Evolutionary conservation across 2,888 invertebrate species (phyloP).

Genomic region (Drosophila meridiana): DNA sequence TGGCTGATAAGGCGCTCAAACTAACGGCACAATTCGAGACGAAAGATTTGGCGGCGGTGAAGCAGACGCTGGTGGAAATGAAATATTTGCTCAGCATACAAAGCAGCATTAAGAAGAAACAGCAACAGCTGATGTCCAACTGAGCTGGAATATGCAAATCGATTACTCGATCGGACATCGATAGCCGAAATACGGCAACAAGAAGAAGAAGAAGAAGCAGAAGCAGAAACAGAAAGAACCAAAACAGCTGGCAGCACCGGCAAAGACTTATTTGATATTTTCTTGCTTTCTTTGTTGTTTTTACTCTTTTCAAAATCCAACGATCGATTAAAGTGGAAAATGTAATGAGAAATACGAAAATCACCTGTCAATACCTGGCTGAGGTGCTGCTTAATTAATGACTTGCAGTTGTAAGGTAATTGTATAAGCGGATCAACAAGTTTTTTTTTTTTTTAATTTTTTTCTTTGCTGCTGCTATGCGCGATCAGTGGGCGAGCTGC

Average conservation of each 20-base stretch:
- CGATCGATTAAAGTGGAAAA: slow-evolving; percentile 9
- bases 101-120: slow-evolving; percentile 89
- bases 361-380: slow-evolving; percentile 25
- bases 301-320: not conserved
- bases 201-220: not conserved
- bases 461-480: not conserved
- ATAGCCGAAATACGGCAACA: slow-evolving; percentile 4
- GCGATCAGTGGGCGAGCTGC: not conserved
- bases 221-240: not conserved
- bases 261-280: not conserved
- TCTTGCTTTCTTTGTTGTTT: not conserved
- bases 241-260: slow-evolving; percentile 11
- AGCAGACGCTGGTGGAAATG: slow-evolving; percentile 89
- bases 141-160: slow-evolving; percentile 24
- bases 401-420: slow-evolving; percentile 28
- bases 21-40: slow-evolving; percentile 86
- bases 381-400: slow-evolving; percentile 25
- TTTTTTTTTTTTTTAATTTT: slow-evolving; percentile 20
- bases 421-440: slow-evolving; percentile 19
- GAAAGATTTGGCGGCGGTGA: slow-evolving; percentile 87
- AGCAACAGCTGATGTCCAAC: slow-evolving; percentile 60
- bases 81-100: slow-evolving; percentile 94
- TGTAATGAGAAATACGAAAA: slow-evolving; percentile 25
- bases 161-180: slow-evolving; percentile 46
- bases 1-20: slow-evolving; percentile 86